Evolutionary conservation across 2,888 invertebrate species (phyloP).

Genomic region (Fissipunctia ypsillon): DNA sequence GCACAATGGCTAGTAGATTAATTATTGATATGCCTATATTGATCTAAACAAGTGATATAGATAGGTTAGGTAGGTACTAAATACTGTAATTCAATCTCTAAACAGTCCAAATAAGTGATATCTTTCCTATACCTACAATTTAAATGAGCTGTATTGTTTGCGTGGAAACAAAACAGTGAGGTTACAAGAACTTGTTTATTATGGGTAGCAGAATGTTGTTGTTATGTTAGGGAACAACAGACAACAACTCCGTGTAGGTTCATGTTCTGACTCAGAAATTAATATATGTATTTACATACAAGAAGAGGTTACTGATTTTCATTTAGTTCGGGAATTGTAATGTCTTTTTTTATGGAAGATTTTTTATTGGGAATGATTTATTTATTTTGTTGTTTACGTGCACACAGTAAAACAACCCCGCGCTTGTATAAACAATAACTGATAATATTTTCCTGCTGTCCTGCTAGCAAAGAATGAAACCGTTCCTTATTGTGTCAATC

Average conservation of each 20-base stretch:
- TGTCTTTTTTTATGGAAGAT: slow-evolving; percentile 5
- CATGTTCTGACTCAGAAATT: slow-evolving; percentile 72
- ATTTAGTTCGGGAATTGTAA: slow-evolving; percentile 37
- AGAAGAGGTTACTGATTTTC: slow-evolving; percentile 60
- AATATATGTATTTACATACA: slow-evolving; percentile 71
- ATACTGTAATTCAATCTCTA: not conserved
- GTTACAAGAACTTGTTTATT: slow-evolving; percentile 70
- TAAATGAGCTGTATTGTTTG: slow-evolving; percentile 70
- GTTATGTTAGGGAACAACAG: slow-evolving; percentile 71
- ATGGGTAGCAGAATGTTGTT: slow-evolving; percentile 73
- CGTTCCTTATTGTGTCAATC: not conserved
- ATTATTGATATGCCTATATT: not conserved
- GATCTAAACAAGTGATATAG: not conserved
- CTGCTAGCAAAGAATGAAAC: not conserved
- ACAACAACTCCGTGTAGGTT: slow-evolving; percentile 69
- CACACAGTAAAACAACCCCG: not conserved
- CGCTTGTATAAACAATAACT: not conserved
- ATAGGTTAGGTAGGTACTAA: not conserved
- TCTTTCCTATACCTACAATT: slow-evolving; percentile 59
- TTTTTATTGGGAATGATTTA: not conserved
- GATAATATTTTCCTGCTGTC: no score
- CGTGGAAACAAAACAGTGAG: slow-evolving; percentile 73
- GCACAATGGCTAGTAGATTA: not conserved
- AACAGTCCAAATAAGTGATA: slow-evolving; percentile 8
- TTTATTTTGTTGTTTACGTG: no score